phyloP scores from a whole-genome alignment of 1,140 invertebrate species.

The Delia radicum region DNA sequence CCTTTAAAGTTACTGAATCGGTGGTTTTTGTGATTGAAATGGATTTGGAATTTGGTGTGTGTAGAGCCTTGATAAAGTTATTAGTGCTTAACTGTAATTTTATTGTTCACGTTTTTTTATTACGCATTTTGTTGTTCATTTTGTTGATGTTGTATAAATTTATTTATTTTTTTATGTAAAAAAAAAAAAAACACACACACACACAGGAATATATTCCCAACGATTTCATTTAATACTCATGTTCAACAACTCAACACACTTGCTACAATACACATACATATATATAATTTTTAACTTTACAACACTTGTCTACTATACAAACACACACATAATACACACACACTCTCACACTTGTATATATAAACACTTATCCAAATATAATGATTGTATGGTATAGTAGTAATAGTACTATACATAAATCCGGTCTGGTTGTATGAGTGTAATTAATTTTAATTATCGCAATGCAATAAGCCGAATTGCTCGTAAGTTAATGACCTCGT shows the following conservation, averaged over 20 bases:
- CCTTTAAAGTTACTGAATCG: too few species aligned
- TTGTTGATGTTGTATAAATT: neutral
- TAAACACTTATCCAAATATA: too few species aligned
- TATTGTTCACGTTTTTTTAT: too few species aligned
- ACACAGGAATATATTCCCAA: neutral
- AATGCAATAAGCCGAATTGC: slow-evolving; percentile 20
- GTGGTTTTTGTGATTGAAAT: too few species aligned
- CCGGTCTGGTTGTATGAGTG: neutral
- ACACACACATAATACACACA: too few species aligned
- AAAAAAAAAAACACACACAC: neutral
- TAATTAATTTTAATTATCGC: slow-evolving; percentile 24
- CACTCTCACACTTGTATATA: too few species aligned
- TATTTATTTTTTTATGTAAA: neutral
- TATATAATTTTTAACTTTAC: neutral
- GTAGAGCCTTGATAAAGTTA: too few species aligned
- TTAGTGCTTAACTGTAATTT: too few species aligned
- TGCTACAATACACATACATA: neutral
- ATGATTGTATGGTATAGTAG: neutral
- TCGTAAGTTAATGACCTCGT: slow-evolving; percentile 17
- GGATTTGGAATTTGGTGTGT: too few species aligned
- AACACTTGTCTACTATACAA: too few species aligned
- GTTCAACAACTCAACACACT: neutral
- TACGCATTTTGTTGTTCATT: neutral
- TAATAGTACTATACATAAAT: neutral
- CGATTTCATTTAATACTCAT: neutral